Base-by-base conservation (phyloP, 2,888 invertebrate species). In the Spilosoma lubricipeda region DNA sequence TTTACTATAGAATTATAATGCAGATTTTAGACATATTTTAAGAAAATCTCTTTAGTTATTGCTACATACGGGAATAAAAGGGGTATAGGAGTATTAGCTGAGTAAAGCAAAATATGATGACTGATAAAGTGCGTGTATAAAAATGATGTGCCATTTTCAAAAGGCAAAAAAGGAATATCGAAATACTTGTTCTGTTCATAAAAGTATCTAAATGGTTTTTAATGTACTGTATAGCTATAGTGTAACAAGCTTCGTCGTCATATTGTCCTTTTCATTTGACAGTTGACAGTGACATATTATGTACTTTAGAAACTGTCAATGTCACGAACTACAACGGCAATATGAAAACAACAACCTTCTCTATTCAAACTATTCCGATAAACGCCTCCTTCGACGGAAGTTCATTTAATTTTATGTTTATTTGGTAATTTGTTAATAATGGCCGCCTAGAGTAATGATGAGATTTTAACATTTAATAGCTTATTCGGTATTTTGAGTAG, bases 401-500 rank as follows among this genome's bases (percentile, higher is more conserved):
- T 13, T 59, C 59, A 59, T 59, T 11, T 59, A 27, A 59, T 59
- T 13, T 27, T 27, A 27, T 13, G 13, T 59, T 59, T 13, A 27
- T 59, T 59, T 1, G 9, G 59, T 30, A 30, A 30, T 7, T 30
- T 30, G 2, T 63, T 30, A 63, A 30, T 30, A 27, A 30, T 30
- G 8, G 30, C 15, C 30, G 63, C 30, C 15, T 30, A 30, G 13
- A 27, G 11, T 59, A 15, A 27, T 30, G 18, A 63, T 27, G 63
- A 30, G 63, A 15, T 63, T 63, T 63, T 63, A 48, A 9, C 33
- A n/a, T 68, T n/a, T 33, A 68, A 68, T 30, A 56, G 68, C 52
- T 56, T n/a, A 23, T 56, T 56, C 68, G 66, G 23, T 23, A 45
- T 76, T 74, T 77, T 67, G 68, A 23, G 63, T 78, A 36, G 75